These are phyloP conservation scores for Aradus depressus DNA, from an alignment of 2,888 invertebrate species.

Conservation along the genomic window DNA sequence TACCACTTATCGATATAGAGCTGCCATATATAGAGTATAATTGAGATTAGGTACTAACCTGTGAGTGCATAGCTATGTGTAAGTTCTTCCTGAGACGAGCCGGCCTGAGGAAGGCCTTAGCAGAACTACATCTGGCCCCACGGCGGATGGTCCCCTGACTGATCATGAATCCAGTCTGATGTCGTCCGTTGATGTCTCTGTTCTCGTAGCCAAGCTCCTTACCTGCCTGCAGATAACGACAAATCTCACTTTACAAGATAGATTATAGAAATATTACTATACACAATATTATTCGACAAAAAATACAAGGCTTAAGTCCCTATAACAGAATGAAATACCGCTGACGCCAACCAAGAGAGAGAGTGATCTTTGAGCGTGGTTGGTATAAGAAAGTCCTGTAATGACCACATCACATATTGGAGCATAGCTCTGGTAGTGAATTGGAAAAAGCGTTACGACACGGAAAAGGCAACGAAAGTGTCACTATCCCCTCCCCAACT, in stretches of 20 bases:
- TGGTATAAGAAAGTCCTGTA: too few species aligned
- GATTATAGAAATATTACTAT: neutral
- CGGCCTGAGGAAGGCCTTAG: slow-evolving; percentile 76
- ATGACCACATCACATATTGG: too few species aligned
- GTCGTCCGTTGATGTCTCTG: slow-evolving; percentile 66
- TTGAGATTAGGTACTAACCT: slow-evolving; percentile 34
- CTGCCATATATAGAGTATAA: neutral
- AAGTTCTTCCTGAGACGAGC: slow-evolving; percentile 68
- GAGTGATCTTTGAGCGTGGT: too few species aligned
- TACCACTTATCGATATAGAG: too few species aligned
- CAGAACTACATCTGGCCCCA: slow-evolving; percentile 77
- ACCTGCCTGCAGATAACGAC: slow-evolving; percentile 44
- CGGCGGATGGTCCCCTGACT: slow-evolving; percentile 68
- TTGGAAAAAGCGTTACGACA: too few species aligned
- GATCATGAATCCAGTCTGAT: slow-evolving; percentile 80
- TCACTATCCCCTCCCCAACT: too few species aligned
- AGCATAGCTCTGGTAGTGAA: too few species aligned
- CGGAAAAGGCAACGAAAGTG: too few species aligned
- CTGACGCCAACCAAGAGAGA: too few species aligned
- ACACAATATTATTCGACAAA: too few species aligned
- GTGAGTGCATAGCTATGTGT: slow-evolving; percentile 71
- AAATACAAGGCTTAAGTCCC: too few species aligned
- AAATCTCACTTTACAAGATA: neutral
- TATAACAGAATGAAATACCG: too few species aligned
- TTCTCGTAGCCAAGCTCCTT: slow-evolving; percentile 74